Evolutionary conservation across 2,113 vertebrate genomes (phyloP).

Genomic region (Macquaria ambigua): DNA sequence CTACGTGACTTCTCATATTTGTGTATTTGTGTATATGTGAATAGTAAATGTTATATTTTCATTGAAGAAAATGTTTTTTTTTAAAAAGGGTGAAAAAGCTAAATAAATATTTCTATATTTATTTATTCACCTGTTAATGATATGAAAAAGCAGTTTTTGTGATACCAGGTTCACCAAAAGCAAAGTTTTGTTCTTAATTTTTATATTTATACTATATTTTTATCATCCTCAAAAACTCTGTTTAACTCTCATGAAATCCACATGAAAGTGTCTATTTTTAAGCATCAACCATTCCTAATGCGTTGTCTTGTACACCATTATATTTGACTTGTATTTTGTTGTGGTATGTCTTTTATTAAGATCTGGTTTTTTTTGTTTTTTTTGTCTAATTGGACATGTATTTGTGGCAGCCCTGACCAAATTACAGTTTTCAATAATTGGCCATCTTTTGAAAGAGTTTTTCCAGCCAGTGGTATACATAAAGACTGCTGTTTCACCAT

Average conservation of each 20-base stretch:
- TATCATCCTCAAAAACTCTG: constrained; percentile 24
- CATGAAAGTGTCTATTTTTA: constrained; percentile 27
- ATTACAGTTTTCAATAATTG: constrained; percentile 51
- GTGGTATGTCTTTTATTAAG: constrained; percentile 51
- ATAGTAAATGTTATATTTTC: constrained; percentile 52
- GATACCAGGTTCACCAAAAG: constrained; percentile 66
- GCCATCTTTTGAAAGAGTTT: constrained; percentile 13
- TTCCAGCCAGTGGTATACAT: constrained; percentile 62
- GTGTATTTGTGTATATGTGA: constrained; percentile 51
- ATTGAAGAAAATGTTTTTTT: constrained; percentile 42
- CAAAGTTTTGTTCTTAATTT: constrained; percentile 8
- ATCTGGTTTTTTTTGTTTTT: constrained; percentile 17
- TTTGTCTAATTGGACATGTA: constrained; percentile 80
- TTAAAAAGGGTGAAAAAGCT: constrained; percentile 42
- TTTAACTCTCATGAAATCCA: constrained; percentile 15
- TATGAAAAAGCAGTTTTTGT: constrained; percentile 88
- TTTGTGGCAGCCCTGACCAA: constrained; percentile 81
- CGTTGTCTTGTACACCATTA: constrained; percentile 50
- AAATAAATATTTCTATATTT: constrained; percentile 67
- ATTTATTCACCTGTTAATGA: constrained; percentile 61
- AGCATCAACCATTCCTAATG: constrained; percentile 18
- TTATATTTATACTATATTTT: not conserved
- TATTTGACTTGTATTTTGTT: constrained; percentile 55
- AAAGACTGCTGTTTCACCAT: constrained; percentile 84
- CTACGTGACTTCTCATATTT: constrained; percentile 71